Evolutionary conservation across 2,113 vertebrate species (phyloP).

Genomic region (Tupaia chinensis): DNA sequence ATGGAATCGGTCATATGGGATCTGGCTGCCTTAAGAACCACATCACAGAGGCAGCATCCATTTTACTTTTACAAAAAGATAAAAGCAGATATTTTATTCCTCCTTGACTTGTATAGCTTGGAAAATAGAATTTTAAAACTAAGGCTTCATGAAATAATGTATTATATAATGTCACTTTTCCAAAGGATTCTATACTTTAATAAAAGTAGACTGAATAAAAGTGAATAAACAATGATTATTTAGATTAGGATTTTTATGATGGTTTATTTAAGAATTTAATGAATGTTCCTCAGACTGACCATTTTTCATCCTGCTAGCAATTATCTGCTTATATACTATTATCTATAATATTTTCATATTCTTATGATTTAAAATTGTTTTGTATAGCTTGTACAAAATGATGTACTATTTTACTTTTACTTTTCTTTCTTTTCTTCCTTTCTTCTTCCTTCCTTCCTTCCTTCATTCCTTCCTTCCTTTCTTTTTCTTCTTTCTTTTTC

Average conservation of each 20-base stretch:
- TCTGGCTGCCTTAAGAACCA: no score
- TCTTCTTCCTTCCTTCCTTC: no score
- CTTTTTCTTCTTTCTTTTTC: no score
- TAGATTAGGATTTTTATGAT: slow-evolving; percentile 28
- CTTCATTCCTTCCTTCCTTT: no score
- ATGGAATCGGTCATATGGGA: no score
- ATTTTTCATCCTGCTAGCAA: slow-evolving; percentile 31
- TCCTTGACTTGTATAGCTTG: slow-evolving; percentile 58
- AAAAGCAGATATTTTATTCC: slow-evolving; percentile 58
- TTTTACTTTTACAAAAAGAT: neutral
- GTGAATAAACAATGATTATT: slow-evolving; percentile 47
- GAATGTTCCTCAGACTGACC: slow-evolving; percentile 31
- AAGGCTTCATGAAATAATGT: neutral
- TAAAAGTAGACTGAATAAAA: slow-evolving; percentile 51
- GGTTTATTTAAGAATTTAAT: slow-evolving; percentile 54
- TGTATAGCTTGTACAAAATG: slow-evolving; percentile 27
- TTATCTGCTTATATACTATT: neutral
- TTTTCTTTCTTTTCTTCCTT: no score
- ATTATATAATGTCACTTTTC: neutral
- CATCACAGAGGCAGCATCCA: no score
- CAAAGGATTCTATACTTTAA: slow-evolving; percentile 58
- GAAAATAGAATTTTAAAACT: slow-evolving; percentile 44
- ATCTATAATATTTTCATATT: slow-evolving; percentile 17
- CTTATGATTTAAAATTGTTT: neutral
- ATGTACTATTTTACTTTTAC: neutral